Percentiles rank a stretch among this genome's conserved stretches.
These are phyloP conservation scores for Halesus radiatus DNA, from an alignment of 1,140 invertebrate genomes.

Conservation along the genomic window DNA sequence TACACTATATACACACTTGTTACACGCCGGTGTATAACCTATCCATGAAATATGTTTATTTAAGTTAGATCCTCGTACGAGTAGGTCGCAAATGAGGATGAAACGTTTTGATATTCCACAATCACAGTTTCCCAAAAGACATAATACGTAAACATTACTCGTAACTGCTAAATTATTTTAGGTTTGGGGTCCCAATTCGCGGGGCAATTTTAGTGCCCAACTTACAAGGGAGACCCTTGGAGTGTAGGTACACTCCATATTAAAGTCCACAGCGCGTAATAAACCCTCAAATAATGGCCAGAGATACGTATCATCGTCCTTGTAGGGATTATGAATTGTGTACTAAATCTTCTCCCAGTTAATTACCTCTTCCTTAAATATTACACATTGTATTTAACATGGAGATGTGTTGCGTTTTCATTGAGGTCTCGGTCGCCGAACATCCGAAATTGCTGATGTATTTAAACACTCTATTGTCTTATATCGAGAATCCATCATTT, in stretches of 20 bases:
- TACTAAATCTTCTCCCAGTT: constrained; percentile 25
- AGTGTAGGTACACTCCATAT: constrained; percentile 22
- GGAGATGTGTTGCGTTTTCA: not conserved
- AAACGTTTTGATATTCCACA: not conserved
- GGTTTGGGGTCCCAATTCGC: constrained; percentile 2
- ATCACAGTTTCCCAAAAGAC: constrained; percentile 7
- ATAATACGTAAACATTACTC: constrained; percentile 5
- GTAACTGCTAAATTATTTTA: constrained; percentile 31
- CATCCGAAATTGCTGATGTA: too few relatives aligned
- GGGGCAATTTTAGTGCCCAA: constrained; percentile 16
- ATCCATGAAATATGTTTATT: too few relatives aligned
- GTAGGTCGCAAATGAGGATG: too few relatives aligned
- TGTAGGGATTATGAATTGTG: constrained; percentile 32
- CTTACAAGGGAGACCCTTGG: not conserved
- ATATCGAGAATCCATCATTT: too few relatives aligned
- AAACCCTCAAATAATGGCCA: constrained; percentile 41
- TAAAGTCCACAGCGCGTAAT: constrained; percentile 38
- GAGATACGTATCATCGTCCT: constrained; percentile 30
- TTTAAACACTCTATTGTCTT: too few relatives aligned
- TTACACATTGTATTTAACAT: not conserved
- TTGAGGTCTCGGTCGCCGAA: not conserved
- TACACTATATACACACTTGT: too few relatives aligned
- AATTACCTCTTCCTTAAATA: constrained; percentile 31
- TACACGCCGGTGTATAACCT: too few relatives aligned
- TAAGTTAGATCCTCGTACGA: too few relatives aligned